Evolutionary conservation across 2,888 invertebrate genomes (phyloP).

Genomic region (Monoplex corrugatus): DNA sequence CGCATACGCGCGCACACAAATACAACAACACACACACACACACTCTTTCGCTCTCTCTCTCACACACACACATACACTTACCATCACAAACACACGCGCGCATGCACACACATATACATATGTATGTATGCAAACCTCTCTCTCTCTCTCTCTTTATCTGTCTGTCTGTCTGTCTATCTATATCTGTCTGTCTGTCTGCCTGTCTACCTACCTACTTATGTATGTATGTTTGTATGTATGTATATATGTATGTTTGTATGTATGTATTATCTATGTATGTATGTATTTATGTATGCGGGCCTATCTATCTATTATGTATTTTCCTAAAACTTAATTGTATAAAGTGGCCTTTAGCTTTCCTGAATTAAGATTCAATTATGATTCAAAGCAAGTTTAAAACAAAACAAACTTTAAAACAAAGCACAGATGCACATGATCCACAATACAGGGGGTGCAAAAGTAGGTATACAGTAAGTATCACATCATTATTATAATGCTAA

Average conservation of each 20-base stretch:
- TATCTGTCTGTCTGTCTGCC: not conserved
- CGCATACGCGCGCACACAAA: not conserved
- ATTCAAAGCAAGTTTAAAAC: too few relatives aligned
- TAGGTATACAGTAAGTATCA: too few relatives aligned
- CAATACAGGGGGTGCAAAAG: too few relatives aligned
- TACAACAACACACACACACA: not conserved
- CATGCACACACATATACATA: slow-evolving; percentile 2
- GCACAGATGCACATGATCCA: too few relatives aligned
- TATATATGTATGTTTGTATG: not conserved
- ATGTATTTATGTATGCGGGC: not conserved
- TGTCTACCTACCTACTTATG: not conserved
- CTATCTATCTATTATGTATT: not conserved
- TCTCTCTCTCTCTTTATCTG: not conserved
- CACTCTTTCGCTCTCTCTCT: not conserved
- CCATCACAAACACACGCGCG: not conserved
- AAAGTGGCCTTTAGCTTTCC: too few relatives aligned
- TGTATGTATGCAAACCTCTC: too few relatives aligned
- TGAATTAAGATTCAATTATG: too few relatives aligned
- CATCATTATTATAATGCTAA: too few relatives aligned
- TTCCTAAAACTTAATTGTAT: too few relatives aligned
- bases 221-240: not conserved
- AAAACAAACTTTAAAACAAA: too few relatives aligned
- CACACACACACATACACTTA: not conserved
- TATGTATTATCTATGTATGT: not conserved
- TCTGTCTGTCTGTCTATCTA: not conserved